A percentile compares a stretch with the other conserved stretches of the same genome.
These are phyloP conservation scores for Erpornis zantholeuca DNA, from an alignment of 2,113 vertebrate species.

Conservation along the genomic window DNA sequence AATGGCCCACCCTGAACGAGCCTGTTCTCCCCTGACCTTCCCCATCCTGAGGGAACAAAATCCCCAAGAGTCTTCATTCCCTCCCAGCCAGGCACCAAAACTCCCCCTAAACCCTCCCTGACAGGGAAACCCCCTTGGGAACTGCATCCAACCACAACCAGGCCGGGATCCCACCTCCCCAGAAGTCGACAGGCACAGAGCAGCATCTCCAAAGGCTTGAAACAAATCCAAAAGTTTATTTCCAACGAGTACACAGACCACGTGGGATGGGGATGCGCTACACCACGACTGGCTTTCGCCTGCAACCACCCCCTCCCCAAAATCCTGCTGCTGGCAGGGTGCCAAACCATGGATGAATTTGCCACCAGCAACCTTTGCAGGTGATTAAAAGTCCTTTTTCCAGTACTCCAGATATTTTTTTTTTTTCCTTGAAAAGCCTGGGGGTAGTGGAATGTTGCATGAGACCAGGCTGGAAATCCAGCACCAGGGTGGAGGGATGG, in stretches of 20 bases:
- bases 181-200: rapidly evolving
- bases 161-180: not conserved
- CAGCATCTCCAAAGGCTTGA: not conserved
- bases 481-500: not conserved
- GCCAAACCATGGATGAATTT: not conserved
- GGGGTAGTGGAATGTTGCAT: not conserved
- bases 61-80: rapidly evolving
- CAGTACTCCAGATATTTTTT: not conserved
- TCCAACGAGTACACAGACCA: constrained; percentile 74
- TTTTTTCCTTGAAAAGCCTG: not conserved
- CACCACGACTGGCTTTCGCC: constrained; percentile 3
- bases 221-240: constrained; percentile 78
- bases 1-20: rapidly evolving
- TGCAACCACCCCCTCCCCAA: constrained; percentile 8
- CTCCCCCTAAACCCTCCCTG: not conserved
- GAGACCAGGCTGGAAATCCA: not conserved
- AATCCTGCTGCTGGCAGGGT: not conserved
- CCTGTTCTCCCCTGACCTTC: too few species aligned
- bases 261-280: constrained; percentile 68
- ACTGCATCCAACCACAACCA: rapidly evolving
- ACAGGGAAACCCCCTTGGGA: rapidly evolving
- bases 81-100: rapidly evolving
- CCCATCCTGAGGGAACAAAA: not conserved
- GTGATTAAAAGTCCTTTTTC: not conserved
- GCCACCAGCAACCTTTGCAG: constrained; percentile 7